Evolutionary conservation across 2,113 vertebrate genomes (phyloP), one percentile per base, ranked within the genome.

Genomic region (Numida meleagris): DNA sequence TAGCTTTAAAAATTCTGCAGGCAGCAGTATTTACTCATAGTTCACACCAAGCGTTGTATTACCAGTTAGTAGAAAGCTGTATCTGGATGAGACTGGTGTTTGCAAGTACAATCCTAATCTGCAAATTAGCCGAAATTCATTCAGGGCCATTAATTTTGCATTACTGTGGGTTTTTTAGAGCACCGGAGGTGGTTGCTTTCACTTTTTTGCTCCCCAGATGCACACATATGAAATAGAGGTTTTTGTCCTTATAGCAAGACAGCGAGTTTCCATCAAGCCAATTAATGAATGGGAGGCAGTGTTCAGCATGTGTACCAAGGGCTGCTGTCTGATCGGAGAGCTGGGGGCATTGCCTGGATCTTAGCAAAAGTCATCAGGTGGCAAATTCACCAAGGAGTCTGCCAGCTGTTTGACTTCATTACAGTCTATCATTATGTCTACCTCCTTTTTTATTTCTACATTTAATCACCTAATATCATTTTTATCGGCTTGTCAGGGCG

Each of bases 391-490:
- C 93, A 95, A 96, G 95, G 94, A 97, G 86, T 61, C 90, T 25
- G 53, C 93, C 96, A 98, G 96, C 96, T 97, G 95, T 89, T 96
- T 88, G 93, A 86, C 91, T 96, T 97, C 91, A 96, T 97, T 97
- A 95, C 79, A 76, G 29, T 96, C 97, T 96, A 96, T 98, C 97
- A 97, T 97, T 96, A 90, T 95, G 94, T 96, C 96, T 97, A 67
- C 94, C 88, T 97, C 90, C 89, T 92, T 94, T 89, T 95, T 95
- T 88, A 94, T 93, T 96, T 96, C 97, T 96, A 36, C 74, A 61
- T 97, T 97, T 97, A 96, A 97, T 97, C 95, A 97, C 89, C 94
- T 96, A 97, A 95, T 97, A 96, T 85, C 40, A 94, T 96, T 98
- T 98, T 97, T 98, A 97, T 97, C 66, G 29, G 90, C 92, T 96